Percentiles rank a stretch among this genome's conserved stretches.
These are phyloP conservation scores for Mesembrinibis cayennensis DNA, from an alignment of 2,113 vertebrate species.

Conservation along the genomic window DNA sequence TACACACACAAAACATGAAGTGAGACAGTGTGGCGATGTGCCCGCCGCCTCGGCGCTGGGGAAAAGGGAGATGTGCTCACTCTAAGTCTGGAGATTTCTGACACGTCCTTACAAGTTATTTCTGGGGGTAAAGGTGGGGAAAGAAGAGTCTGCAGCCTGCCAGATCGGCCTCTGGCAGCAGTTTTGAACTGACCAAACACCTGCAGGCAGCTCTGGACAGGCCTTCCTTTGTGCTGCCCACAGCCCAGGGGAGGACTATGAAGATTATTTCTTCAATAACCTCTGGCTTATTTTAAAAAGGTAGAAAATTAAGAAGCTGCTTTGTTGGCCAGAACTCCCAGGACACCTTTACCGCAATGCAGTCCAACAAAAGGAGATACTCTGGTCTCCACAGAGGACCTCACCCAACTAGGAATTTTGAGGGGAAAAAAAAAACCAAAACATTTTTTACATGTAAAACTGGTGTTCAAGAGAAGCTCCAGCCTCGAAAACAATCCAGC, in stretches of 20 bases:
- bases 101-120: neutral
- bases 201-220: neutral
- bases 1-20: neutral
- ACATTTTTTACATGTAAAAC: neutral
- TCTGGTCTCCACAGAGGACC: neutral
- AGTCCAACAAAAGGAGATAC: neutral
- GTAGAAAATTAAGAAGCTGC: neutral
- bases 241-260: neutral
- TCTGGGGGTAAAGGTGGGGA: neutral
- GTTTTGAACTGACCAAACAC: neutral
- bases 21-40: neutral
- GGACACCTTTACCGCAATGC: neutral
- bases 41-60: rapidly evolving
- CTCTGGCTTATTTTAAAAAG: neutral
- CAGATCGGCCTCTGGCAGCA: neutral
- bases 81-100: neutral
- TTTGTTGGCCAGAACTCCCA: neutral
- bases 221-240: neutral
- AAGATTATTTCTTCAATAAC: neutral
- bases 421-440: neutral
- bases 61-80: neutral
- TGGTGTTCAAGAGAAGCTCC: neutral
- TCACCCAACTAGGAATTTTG: neutral
- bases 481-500: neutral
- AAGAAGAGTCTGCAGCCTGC: neutral